Conservation (phyloP, 1,140 invertebrate genomes). For the Limonius californicus region DNA sequence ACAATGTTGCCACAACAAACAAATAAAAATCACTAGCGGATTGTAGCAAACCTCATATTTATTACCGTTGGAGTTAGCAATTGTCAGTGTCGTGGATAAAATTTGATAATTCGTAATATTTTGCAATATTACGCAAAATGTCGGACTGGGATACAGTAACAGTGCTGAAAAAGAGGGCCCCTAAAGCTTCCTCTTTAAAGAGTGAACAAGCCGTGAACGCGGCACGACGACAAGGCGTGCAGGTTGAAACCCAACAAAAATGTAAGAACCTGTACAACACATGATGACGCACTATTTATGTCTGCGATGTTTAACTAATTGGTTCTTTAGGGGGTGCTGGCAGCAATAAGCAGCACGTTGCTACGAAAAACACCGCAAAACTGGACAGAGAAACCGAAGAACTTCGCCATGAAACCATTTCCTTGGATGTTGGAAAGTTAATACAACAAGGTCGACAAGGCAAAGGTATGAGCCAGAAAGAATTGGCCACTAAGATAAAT, state of each 20-base stretch:
- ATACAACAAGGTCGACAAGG: constrained; percentile 92
- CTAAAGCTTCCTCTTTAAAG: constrained; percentile 83
- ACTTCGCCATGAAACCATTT: constrained; percentile 88
- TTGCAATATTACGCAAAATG: constrained; percentile 48
- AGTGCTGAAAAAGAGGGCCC: constrained; percentile 81
- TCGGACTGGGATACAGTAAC: constrained; percentile 91
- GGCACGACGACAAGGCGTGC: constrained; percentile 78
- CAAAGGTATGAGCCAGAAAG: constrained; percentile 95
- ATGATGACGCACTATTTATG: too few relatives aligned
- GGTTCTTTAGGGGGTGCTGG: constrained; percentile 81
- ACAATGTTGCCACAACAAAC: too few relatives aligned
- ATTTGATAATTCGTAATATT: constrained; percentile 24
- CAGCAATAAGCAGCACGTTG: constrained; percentile 90
- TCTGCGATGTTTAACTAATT: too few relatives aligned
- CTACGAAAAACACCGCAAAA: constrained; percentile 94
- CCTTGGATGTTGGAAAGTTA: constrained; percentile 82
- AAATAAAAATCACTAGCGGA: too few relatives aligned
- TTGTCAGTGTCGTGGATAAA: constrained; percentile 13
- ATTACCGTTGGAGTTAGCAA: too few relatives aligned
- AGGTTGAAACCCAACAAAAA: constrained; percentile 93
- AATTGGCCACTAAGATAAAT: constrained; percentile 95
- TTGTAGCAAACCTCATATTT: too few relatives aligned
- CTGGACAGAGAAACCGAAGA: constrained; percentile 98
- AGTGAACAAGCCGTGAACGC: constrained; percentile 78
- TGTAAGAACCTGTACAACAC: constrained; percentile 63